Conservation (phyloP, 2,888 invertebrate genomes). For the Lycocerus yunnanus region DNA sequence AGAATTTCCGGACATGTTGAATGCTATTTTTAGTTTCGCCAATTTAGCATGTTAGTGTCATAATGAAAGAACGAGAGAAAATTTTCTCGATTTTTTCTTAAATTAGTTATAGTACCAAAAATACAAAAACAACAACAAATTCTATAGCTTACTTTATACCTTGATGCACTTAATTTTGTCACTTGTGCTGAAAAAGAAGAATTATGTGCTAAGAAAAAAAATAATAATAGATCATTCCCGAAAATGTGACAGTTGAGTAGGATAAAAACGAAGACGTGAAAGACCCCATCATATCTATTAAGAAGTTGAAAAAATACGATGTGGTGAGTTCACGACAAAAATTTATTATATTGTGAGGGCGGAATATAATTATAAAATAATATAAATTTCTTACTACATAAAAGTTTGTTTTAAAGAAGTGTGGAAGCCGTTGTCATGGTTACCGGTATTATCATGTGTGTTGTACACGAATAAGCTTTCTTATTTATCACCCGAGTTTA, state of each 20-base stretch:
- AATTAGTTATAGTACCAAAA: background rate
- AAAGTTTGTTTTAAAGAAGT: background rate
- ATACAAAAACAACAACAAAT: background rate
- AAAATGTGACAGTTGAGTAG: background rate
- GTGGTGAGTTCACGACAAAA: background rate
- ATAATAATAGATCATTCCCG: background rate
- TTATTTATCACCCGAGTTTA: background rate
- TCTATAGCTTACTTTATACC: background rate
- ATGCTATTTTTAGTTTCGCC: background rate
- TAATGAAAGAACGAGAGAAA: background rate
- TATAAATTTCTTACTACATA: background rate
- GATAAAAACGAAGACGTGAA: background rate
- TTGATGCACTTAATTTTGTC: background rate
- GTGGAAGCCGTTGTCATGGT: background rate
- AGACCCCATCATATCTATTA: background rate
- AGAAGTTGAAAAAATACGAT: background rate
- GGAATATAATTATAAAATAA: background rate
- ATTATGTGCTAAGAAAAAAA: background rate
- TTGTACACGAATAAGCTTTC: background rate
- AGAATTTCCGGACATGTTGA: background rate
- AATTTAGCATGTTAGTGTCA: background rate
- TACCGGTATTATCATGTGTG: background rate
- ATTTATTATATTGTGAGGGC: background rate
- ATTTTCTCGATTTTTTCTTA: background rate
- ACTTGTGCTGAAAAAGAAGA: background rate